Base-by-base conservation (phyloP, 2,888 invertebrate genomes). In the Drosophila paracracens region DNA sequence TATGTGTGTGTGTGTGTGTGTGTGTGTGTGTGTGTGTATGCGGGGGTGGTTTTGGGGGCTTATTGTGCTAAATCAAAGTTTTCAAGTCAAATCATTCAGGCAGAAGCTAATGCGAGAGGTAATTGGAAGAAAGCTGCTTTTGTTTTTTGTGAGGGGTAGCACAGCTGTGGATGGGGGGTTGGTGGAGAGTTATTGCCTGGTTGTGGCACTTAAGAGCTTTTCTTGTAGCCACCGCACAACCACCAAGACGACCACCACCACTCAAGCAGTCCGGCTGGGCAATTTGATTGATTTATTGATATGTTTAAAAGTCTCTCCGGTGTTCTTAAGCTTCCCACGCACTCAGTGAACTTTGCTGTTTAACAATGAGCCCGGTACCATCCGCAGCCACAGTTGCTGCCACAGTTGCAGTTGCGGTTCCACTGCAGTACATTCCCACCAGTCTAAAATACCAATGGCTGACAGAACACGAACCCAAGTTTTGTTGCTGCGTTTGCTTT, bases 1-100 rank as follows among this genome's bases (percentile, higher is more conserved):
- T 10, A 10, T 52, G 35, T 38, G 57, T 33, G 40, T 54, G 52
- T 25, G 25, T 38, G 60, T 33, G 48, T 54, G 25, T 38, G 60
- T 33, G 48, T 54, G 52, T 25, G 50, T 46, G 54, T 54, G 38
- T 69, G 25, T 54, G 43, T 43, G 16, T 59, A 5, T 46, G 25
- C 6, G 40, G 61, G 70, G 70, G 61, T 60, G 60, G 38, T 48
- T 79, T 70, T 51, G 69, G 53, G 60, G 57, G 67, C 63, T 67
- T 69, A 75, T 64, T 82, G 83, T 76, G 78, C 78, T 81, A 84
- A 91, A 90, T 92, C 84, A 90, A 88, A 81, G 84, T 84, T 83
- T 70, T 82, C 79, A 82, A 84, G 84, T 82, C 77, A 78, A 82
- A 80, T 86, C 81, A 81, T 75, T 84, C 73, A 78, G 79, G 73